phyloP scores from a whole-genome alignment of 2,797 vertebrate species.

The Ptychobarbus kaznakovi region DNA sequence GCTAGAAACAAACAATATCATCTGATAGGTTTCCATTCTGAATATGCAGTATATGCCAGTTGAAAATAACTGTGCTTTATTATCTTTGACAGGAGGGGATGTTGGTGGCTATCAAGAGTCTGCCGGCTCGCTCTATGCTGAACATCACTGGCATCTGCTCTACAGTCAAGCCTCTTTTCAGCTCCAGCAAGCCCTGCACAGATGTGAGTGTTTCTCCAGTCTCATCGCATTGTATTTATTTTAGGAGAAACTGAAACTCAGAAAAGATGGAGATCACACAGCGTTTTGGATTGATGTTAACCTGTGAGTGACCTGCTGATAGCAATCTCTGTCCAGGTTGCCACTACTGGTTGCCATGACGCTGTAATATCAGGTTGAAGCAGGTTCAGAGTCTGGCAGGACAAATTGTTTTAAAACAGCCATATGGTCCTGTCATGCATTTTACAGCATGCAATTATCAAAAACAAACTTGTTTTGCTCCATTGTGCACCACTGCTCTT shows the following conservation, averaged over 20 bases:
- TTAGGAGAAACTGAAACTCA: not conserved
- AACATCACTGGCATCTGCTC: conserved; percentile 85
- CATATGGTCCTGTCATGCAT: conserved; percentile 80
- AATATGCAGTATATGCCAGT: not conserved
- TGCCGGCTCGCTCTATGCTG: conserved; percentile 86
- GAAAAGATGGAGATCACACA: not conserved
- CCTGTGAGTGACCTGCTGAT: conserved; percentile 57
- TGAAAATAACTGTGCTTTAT: not conserved
- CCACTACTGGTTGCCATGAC: conserved; percentile 76
- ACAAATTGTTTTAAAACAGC: conserved; percentile 73
- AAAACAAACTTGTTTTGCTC: conserved; percentile 28
- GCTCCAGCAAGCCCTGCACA: conserved; percentile 86
- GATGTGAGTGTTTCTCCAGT: conserved; percentile 80
- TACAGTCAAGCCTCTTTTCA: conserved; percentile 83
- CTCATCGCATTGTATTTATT: not conserved
- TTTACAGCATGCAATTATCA: conserved; percentile 65
- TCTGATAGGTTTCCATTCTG: not conserved
- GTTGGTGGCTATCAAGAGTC: conserved; percentile 90
- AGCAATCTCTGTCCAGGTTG: conserved; percentile 65
- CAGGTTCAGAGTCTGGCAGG: conserved; percentile 65
- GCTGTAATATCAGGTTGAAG: conserved; percentile 79
- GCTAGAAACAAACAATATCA: not conserved
- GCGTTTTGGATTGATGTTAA: conserved; percentile 51
- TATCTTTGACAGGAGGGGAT: conserved; percentile 84
- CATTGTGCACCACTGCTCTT: conserved; percentile 10